Evolutionary conservation across 2,113 vertebrate species (phyloP).

Genomic region (Nannobrachium achirus): DNA sequence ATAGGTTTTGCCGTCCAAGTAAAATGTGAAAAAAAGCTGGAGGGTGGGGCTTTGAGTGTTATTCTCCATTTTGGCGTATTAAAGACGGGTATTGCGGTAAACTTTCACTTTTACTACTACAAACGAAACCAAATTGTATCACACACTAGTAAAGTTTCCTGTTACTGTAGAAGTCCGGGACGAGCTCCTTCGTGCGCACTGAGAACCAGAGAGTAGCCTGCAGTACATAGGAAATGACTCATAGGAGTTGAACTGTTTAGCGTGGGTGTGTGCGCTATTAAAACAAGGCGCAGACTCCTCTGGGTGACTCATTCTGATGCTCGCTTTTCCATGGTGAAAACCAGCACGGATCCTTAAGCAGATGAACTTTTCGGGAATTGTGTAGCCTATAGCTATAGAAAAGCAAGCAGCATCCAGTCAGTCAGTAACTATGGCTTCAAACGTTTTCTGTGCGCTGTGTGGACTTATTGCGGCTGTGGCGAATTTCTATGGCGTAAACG

Average conservation of each 20-base stretch:
- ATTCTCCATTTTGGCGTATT: not conserved
- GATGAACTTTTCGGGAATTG: conserved; percentile 70
- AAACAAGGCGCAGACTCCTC: conserved; percentile 79
- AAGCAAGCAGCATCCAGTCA: conserved; percentile 37
- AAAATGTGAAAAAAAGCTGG: not conserved
- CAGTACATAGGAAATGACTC: conserved; percentile 83
- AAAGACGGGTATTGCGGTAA: not conserved
- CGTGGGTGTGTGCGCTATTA: conserved; percentile 82
- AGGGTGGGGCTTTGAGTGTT: conserved; percentile 39
- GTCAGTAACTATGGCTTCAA: conserved; percentile 67
- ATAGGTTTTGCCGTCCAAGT: conserved; percentile 5
- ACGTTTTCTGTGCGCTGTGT: conserved; percentile 61
- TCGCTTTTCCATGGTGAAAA: conserved; percentile 74
- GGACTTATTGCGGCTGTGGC: conserved; percentile 66
- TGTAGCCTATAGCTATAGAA: conserved; percentile 38
- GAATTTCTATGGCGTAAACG: conserved; percentile 59
- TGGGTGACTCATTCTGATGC: conserved; percentile 81
- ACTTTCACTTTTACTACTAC: conserved; percentile 28
- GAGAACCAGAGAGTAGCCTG: conserved; percentile 55
- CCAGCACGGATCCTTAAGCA: conserved; percentile 64
- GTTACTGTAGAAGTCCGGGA: conserved; percentile 53
- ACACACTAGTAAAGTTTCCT: conserved; percentile 69
- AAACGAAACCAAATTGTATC: conserved; percentile 31
- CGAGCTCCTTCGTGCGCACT: conserved; percentile 40
- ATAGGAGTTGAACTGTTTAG: conserved; percentile 74